Evolutionary conservation across 2,797 vertebrate genomes (phyloP), one percentile per base, ranked within the genome.

Genomic region (Pampus argenteus): DNA sequence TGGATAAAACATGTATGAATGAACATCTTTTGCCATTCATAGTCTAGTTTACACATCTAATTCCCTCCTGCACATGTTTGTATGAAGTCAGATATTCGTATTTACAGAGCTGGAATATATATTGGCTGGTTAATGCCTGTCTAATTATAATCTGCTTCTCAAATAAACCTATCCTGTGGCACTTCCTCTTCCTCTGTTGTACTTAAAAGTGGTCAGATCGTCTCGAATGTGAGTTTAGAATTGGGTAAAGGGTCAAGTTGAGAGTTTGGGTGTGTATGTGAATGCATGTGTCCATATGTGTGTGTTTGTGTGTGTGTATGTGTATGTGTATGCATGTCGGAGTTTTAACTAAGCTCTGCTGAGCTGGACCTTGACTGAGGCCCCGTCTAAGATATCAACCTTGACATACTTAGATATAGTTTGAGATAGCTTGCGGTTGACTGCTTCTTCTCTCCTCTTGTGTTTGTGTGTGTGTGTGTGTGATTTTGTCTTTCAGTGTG

Each of bases 401-500:
- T 71, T 74, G 70, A 86, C 74, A 72, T 51, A 78, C 71, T 74
- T 42, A 60, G 64, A 82, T 79, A 69, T 55, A 78, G 75, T 76
- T 76, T 71, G 52, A 74, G 65, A 78, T 82, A 77, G 5, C 71
- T 69, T 29, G 49, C 2, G 38, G 34, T 79, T 54, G 71, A 80
- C 71, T 61, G 48, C n/a, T 34, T 34, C 20, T 36, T 66, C 62
- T 52, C 66, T 65, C 18, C 58, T 26, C n/a, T 50, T 76, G 42
- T 83, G 44, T 78, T 48, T 34, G 34, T 52, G 38, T 6, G 28
- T 74, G 71, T 47, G 28, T 45, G 42, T 64, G 20, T 83, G 69
- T 77, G 57, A 74, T 73, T 83, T 67, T 83, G 49, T 78, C 73
- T 83, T 74, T 58, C 90, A 99, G 98, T 99, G 98, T 82, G 69